A percentile compares a stretch with the other conserved stretches of the same genome.
Conservation (phyloP, 2,888 invertebrate species). For the Antheraea yamamai region DNA sequence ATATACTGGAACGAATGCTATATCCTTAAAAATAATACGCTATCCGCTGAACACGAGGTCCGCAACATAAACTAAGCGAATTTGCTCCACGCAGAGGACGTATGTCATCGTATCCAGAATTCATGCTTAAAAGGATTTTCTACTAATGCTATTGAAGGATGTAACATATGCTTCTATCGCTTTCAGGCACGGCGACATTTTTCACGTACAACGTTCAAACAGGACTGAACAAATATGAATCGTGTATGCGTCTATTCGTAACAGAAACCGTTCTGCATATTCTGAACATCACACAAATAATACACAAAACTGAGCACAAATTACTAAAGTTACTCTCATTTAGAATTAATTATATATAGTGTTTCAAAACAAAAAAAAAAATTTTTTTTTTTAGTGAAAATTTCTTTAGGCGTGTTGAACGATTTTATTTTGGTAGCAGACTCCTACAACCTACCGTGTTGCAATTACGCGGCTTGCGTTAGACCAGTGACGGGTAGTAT, state of each 20-base stretch:
- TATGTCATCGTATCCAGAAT: slow-evolving; percentile 38
- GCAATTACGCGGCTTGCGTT: no score
- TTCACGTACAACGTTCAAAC: neutral
- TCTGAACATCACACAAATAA: neutral
- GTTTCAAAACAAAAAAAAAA: no score
- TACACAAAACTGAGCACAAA: no score
- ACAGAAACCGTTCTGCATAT: neutral
- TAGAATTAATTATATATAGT: no score
- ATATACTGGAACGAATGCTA: no score
- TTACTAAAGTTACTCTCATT: no score
- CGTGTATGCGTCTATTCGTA: neutral
- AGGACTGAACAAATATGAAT: neutral
- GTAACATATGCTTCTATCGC: slow-evolving; percentile 7
- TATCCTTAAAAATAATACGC: slow-evolving; percentile 17
- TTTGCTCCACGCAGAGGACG: slow-evolving; percentile 32
- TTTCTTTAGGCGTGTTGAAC: no score
- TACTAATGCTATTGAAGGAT: slow-evolving; percentile 18
- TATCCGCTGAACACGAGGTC: slow-evolving; percentile 18
- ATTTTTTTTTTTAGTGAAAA: no score
- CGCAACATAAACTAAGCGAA: slow-evolving; percentile 19
- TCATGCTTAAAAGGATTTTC: slow-evolving; percentile 33
- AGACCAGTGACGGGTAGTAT: no score
- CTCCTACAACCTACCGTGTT: no score
- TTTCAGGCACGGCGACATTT: slow-evolving; percentile 19
- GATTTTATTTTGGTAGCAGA: no score